phyloP scores from a whole-genome alignment of 2,797 vertebrate species.

The Margarornis squamiger region DNA sequence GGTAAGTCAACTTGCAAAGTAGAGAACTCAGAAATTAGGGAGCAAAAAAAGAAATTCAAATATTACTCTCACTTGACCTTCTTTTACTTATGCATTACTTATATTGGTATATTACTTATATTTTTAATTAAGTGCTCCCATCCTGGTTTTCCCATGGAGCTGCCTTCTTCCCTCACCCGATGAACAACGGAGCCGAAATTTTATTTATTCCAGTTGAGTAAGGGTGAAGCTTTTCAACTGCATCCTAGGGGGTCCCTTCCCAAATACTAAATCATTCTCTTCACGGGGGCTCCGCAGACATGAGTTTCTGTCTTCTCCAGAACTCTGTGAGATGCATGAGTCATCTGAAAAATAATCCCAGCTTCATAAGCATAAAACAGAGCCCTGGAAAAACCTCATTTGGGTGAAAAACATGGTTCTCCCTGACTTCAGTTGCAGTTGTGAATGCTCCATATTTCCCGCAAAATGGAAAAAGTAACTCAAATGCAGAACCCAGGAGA shows the following conservation, averaged over 20 bases:
- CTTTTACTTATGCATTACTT: background rate
- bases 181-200: fast-evolving
- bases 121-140: background rate
- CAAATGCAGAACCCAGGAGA: background rate
- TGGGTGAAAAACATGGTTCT: background rate
- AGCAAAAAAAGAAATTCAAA: background rate
- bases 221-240: background rate
- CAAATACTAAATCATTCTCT: background rate
- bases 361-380: background rate
- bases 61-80: background rate
- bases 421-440: background rate
- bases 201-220: background rate
- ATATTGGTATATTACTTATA: background rate
- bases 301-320: background rate
- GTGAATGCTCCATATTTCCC: background rate
- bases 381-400: background rate
- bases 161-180: background rate
- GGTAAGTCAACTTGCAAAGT: background rate
- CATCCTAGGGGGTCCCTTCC: fast-evolving
- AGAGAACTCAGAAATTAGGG: background rate
- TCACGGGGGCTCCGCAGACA: background rate
- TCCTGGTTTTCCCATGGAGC: background rate
- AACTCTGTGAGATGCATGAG: background rate
- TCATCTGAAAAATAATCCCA: background rate
- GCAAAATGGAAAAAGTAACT: background rate